These are phyloP conservation scores for Incurvaria masculella DNA, from an alignment of 2,888 invertebrate species.

Conservation along the genomic window DNA sequence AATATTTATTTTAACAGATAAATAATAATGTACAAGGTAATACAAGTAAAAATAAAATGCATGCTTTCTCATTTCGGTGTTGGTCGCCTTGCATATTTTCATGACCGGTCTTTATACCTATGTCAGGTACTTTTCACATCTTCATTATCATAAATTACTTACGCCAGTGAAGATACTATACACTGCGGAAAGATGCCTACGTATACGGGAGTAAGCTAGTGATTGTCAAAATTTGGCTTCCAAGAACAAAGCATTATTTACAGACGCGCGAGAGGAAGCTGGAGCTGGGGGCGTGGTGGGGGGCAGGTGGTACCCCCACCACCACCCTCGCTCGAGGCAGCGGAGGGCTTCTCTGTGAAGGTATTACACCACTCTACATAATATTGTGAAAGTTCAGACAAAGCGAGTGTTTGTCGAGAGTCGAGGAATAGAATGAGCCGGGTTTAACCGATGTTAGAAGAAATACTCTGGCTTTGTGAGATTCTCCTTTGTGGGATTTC, in stretches of 20 bases:
- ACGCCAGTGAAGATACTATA: no score
- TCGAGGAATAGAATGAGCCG: slow-evolving; percentile 18
- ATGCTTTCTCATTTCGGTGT: no score
- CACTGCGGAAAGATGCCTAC: slow-evolving; percentile 24
- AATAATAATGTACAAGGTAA: no score
- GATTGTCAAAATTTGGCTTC: slow-evolving; percentile 60
- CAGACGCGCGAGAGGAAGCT: slow-evolving; percentile 24
- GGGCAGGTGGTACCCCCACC: no score
- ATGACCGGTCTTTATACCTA: no score
- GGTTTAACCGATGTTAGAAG: background rate
- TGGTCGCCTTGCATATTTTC: no score
- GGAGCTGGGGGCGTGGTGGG: background rate
- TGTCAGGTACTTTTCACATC: no score
- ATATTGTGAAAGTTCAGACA: slow-evolving; percentile 55
- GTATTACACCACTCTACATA: slow-evolving; percentile 56
- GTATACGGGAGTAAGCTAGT: slow-evolving; percentile 48
- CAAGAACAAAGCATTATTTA: slow-evolving; percentile 58
- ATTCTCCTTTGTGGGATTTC: background rate
- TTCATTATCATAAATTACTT: no score
- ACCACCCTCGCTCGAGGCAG: no score
- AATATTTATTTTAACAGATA: no score
- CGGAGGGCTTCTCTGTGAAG: slow-evolving; percentile 47
- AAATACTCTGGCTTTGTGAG: background rate
- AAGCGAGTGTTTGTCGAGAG: slow-evolving; percentile 42
- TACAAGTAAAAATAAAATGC: no score